Evolutionary conservation across 2,113 vertebrate species (phyloP).

Genomic region (Danio rerio): DNA sequence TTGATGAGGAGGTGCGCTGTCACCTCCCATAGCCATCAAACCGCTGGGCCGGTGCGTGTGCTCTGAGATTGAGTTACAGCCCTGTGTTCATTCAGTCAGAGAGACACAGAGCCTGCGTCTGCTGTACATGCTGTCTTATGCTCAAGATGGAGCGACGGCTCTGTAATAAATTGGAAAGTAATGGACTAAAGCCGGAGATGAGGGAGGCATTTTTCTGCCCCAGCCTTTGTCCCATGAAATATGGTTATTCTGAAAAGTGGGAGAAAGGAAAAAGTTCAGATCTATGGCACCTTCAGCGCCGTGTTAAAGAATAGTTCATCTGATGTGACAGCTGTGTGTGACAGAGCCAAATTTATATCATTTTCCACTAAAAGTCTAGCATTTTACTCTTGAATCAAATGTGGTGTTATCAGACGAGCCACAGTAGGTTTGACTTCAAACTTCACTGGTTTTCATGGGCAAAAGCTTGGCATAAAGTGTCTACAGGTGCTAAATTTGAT

Average conservation of each 20-base stretch:
- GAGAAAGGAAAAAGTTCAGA: constrained; percentile 5
- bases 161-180: constrained; percentile 47
- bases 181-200: constrained; percentile 25
- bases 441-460: neutral
- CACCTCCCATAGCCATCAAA: constrained; percentile 49
- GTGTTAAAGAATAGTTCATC: neutral
- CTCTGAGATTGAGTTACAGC: constrained; percentile 49
- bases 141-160: neutral
- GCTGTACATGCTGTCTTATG: constrained; percentile 26
- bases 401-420: neutral
- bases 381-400: neutral
- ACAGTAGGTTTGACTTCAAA: constrained; percentile 9
- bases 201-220: constrained; percentile 22
- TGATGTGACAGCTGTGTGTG: neutral
- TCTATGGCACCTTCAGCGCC: neutral
- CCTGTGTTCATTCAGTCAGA: constrained; percentile 33
- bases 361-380: neutral
- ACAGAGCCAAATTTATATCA: neutral
- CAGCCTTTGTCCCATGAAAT: constrained; percentile 14
- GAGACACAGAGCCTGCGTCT: neutral
- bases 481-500: neutral
- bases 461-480: neutral
- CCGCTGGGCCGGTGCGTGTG: neutral
- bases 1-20: constrained; percentile 47
- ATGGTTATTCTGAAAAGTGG: constrained; percentile 11